Evolutionary conservation across 2,888 invertebrate genomes (phyloP).

Genomic region (Drosophila cracens): DNA sequence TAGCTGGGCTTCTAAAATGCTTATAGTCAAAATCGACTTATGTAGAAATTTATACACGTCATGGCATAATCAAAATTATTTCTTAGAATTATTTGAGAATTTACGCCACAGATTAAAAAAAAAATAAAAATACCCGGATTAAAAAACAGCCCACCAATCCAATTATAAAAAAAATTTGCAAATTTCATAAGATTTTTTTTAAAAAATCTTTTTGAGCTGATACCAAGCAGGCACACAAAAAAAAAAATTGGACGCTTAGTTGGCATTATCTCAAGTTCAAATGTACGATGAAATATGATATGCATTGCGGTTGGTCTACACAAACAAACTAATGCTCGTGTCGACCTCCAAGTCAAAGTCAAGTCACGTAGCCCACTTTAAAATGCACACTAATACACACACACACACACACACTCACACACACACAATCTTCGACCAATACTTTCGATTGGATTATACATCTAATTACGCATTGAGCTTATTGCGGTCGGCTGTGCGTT

Average conservation of each 20-base stretch:
- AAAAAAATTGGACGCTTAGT: not conserved
- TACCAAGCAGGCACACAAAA: not conserved
- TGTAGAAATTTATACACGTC: not conserved
- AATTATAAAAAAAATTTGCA: not conserved
- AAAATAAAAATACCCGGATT: not conserved
- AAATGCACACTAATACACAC: not conserved
- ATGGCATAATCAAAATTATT: not conserved
- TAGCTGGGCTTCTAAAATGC: not conserved
- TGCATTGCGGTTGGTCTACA: slow-evolving; percentile 29
- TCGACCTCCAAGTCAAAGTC: slow-evolving; percentile 66
- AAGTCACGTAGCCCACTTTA: slow-evolving; percentile 60
- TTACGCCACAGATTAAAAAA: not conserved
- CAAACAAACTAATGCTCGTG: too few species aligned
- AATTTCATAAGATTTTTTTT: not conserved
- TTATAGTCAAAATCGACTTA: too few species aligned
- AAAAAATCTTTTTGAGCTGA: slow-evolving; percentile 1
- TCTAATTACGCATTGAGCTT: slow-evolving; percentile 23
- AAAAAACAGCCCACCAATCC: not conserved
- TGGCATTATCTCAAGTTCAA: slow-evolving; percentile 50
- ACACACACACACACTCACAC: not conserved
- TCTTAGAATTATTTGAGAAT: not conserved
- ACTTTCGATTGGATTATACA: slow-evolving; percentile 20
- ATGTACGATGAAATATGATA: slow-evolving; percentile 30
- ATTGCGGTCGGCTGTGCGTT: slow-evolving; percentile 36
- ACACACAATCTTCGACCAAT: slow-evolving; percentile 8